These are phyloP conservation scores for Smutsia gigantea DNA, from an alignment of 2,797 vertebrate genomes.

Conservation along the genomic window DNA sequence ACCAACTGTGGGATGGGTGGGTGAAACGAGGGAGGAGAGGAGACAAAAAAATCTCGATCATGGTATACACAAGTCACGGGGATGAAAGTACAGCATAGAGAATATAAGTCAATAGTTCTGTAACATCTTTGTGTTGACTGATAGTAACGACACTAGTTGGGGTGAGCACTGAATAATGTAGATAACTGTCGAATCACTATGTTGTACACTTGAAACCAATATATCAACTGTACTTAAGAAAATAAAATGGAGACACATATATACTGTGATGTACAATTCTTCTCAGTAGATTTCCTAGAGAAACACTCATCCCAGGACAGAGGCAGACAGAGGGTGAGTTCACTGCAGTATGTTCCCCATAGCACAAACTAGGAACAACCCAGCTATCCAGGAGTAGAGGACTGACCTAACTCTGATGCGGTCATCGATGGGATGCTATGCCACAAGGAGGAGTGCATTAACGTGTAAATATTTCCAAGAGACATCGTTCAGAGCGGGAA, in stretches of 20 bases:
- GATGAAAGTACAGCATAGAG: too few relatives aligned
- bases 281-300: background rate
- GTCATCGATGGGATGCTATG: background rate
- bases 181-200: too few relatives aligned
- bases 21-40: too few relatives aligned
- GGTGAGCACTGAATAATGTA: too few relatives aligned
- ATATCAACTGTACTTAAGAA: background rate
- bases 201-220: too few relatives aligned
- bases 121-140: too few relatives aligned
- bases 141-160: too few relatives aligned
- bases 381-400: background rate
- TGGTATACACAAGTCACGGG: too few relatives aligned
- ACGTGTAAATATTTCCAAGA: background rate
- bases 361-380: background rate
- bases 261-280: background rate
- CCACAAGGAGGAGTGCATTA: background rate
- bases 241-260: background rate
- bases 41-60: too few relatives aligned
- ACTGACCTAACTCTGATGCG: background rate
- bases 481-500: background rate
- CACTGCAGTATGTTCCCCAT: fast-evolving
- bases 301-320: background rate
- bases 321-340: background rate
- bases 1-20: too few relatives aligned
- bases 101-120: too few relatives aligned